Evolutionary conservation across 2,797 vertebrate species (phyloP).

Genomic region (Loris lydekkerianus): DNA sequence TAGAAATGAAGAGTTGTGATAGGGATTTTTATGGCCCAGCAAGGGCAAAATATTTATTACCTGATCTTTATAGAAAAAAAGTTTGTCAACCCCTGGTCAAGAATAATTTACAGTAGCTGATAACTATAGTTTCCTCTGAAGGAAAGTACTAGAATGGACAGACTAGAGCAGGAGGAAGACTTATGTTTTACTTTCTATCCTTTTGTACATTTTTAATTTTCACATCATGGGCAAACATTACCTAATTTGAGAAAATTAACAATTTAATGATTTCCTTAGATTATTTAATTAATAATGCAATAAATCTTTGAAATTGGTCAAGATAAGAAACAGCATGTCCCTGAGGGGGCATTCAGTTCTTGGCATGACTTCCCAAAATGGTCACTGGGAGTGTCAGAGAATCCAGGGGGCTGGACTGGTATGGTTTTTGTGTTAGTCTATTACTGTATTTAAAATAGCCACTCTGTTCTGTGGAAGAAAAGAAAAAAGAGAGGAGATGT

Average conservation of each 20-base stretch:
- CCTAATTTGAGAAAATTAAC: background rate
- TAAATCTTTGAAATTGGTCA: background rate
- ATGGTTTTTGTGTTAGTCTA: background rate
- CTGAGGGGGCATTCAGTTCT: background rate
- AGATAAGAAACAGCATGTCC: background rate
- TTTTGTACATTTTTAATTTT: background rate
- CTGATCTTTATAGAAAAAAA: background rate
- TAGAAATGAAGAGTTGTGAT: background rate
- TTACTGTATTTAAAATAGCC: background rate
- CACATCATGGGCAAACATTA: background rate
- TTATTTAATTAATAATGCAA: background rate
- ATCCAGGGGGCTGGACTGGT: background rate
- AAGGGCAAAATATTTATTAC: background rate
- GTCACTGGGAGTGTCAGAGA: background rate
- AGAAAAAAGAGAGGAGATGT: background rate
- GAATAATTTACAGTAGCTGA: background rate
- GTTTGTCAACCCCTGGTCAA: background rate
- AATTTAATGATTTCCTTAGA: slow-evolving; percentile 11
- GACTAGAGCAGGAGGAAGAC: background rate
- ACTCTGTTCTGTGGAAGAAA: background rate
- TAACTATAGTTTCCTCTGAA: background rate
- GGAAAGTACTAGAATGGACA: background rate
- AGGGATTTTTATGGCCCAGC: background rate
- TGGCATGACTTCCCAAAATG: background rate
- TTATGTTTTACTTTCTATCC: background rate